phyloP scores from a whole-genome alignment of 1,140 invertebrate genomes.

The Drosophila pandora region DNA sequence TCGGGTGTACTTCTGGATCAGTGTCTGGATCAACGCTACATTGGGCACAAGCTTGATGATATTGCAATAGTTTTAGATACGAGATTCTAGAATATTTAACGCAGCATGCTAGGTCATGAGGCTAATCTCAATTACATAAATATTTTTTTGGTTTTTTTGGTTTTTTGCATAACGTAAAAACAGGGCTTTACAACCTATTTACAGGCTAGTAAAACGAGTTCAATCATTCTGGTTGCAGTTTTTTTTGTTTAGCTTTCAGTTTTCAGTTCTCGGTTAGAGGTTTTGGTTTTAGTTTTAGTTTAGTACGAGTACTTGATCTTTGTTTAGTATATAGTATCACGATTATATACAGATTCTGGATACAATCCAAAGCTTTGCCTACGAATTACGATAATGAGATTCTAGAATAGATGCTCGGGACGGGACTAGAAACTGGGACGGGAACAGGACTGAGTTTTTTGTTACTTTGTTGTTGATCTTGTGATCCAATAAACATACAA shows the following conservation, averaged over 20 bases:
- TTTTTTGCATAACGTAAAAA: constrained; percentile 76
- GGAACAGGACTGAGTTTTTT: constrained; percentile 5
- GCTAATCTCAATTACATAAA: constrained; percentile 58
- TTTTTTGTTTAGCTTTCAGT: constrained; percentile 21
- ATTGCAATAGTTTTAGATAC: constrained; percentile 69
- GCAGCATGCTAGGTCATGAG: constrained; percentile 74
- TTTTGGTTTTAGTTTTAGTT: constrained; percentile 23
- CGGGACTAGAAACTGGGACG: constrained; percentile 1
- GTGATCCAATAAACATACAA: constrained; percentile 1
- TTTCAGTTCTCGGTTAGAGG: constrained; percentile 10
- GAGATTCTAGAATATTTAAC: constrained; percentile 81
- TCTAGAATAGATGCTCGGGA: not conserved
- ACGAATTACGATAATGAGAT: constrained; percentile 19
- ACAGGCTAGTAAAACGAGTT: constrained; percentile 84
- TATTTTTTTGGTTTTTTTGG: not conserved
- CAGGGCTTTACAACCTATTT: constrained; percentile 84
- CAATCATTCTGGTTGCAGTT: constrained; percentile 60
- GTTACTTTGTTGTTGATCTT: not conserved
- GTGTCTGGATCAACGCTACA: not conserved
- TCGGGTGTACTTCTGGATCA: constrained; percentile 6
- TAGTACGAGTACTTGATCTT: constrained; percentile 21
- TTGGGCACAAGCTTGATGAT: constrained; percentile 44
- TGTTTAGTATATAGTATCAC: constrained; percentile 23
- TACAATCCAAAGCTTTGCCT: constrained; percentile 37
- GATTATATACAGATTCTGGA: constrained; percentile 34